phyloP scores from a whole-genome alignment of 2,888 invertebrate species.

The Scaeva pyrastri region DNA sequence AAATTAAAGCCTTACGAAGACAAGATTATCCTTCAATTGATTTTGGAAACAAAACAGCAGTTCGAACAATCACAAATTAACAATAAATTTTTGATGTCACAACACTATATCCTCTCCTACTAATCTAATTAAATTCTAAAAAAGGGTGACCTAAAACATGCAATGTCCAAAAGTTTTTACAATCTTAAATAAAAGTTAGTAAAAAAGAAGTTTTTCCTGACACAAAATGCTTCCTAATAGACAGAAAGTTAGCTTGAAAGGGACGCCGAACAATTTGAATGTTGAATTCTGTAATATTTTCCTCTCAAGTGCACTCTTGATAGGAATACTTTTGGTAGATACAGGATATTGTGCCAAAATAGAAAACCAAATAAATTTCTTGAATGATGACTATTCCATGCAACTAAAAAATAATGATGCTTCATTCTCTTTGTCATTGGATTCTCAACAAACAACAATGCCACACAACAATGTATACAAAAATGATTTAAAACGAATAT shows the following conservation, averaged over 20 bases:
- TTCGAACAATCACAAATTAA: no score
- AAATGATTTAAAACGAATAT: slow-evolving; percentile 79
- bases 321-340: slow-evolving; percentile 35
- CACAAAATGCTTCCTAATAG: slow-evolving; percentile 62
- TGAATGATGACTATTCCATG: slow-evolving; percentile 77
- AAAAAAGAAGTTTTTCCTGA: slow-evolving; percentile 14
- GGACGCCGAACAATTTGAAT: slow-evolving; percentile 49
- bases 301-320: slow-evolving; percentile 54
- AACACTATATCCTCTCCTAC: no score
- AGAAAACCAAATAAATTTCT: slow-evolving; percentile 77
- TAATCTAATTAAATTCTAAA: no score
- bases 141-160: no score
- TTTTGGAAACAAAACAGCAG: no score
- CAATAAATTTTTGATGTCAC: no score
- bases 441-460: slow-evolving; percentile 42
- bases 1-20: no score
- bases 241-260: slow-evolving; percentile 32
- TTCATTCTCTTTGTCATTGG: slow-evolving; percentile 10
- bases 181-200: no score
- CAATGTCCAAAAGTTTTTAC: no score
- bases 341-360: slow-evolving; percentile 77
- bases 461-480: slow-evolving; percentile 78
- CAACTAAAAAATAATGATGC: slow-evolving; percentile 38
- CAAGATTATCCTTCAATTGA: no score
- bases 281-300: slow-evolving; percentile 58